A percentile compares a stretch with the other conserved stretches of the same genome.
phyloP scores from a whole-genome alignment of 2,113 vertebrate genomes.

The Calyptomena viridis region DNA sequence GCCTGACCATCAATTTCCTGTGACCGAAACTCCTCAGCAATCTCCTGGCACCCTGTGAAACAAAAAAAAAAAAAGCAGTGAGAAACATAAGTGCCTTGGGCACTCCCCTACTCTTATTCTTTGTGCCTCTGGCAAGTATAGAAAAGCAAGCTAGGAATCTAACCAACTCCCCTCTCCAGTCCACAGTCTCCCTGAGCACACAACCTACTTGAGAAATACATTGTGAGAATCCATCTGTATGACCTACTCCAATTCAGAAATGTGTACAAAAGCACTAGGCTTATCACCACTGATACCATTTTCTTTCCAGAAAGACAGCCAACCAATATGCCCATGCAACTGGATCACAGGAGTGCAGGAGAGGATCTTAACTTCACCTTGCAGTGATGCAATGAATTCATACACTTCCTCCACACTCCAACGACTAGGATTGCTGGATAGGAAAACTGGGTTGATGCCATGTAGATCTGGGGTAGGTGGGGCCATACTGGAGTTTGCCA shows the following conservation, averaged over 20 bases:
- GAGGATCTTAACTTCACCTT: constrained; percentile 76
- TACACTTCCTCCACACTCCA: constrained; percentile 97
- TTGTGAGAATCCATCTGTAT: background rate
- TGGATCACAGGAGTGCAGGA: background rate
- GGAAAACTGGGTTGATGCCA: constrained; percentile 85
- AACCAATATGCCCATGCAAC: background rate
- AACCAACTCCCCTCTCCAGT: background rate
- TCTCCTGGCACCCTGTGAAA: constrained; percentile 90
- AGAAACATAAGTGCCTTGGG: background rate
- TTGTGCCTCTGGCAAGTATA: background rate
- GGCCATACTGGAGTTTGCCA: constrained; percentile 74
- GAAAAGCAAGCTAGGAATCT: background rate
- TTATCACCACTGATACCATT: background rate
- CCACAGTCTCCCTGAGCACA: background rate
- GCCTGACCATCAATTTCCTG: constrained; percentile 99
- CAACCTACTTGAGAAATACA: background rate
- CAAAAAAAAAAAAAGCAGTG: background rate
- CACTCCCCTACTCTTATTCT: background rate
- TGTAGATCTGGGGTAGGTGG: constrained; percentile 81
- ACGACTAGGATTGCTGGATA: constrained; percentile 87
- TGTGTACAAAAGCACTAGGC: background rate
- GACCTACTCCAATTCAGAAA: background rate
- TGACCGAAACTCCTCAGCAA: constrained; percentile 92
- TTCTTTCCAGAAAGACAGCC: background rate
- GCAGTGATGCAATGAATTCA: constrained; percentile 93